Evolutionary conservation across 2,797 vertebrate genomes (phyloP).

Genomic region (Hyperoplus lanceolatus): DNA sequence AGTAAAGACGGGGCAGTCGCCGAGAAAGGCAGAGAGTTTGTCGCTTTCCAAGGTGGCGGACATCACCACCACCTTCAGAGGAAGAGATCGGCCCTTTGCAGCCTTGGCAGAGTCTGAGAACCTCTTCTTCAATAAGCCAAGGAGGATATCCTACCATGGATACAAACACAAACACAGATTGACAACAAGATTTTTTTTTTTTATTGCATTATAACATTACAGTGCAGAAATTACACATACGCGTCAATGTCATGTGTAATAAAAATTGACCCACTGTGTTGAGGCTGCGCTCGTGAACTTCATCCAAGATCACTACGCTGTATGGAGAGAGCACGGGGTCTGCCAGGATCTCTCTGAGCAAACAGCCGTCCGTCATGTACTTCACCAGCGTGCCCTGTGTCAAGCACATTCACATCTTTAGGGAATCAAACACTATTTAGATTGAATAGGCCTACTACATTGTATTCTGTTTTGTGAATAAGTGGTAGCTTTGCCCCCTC

Average conservation of each 20-base stretch:
- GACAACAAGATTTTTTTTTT: neutral
- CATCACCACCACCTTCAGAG: slow-evolving; percentile 95
- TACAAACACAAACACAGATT: neutral
- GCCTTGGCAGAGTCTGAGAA: slow-evolving; percentile 81
- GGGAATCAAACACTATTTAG: fast-evolving
- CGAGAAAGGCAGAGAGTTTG: slow-evolving; percentile 93
- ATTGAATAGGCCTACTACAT: neutral
- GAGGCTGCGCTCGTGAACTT: slow-evolving; percentile 97
- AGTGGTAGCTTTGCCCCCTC: slow-evolving; percentile 33
- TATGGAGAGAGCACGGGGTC: slow-evolving; percentile 92
- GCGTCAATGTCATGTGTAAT: too few species aligned
- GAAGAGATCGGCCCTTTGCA: slow-evolving; percentile 77
- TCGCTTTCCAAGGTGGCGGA: slow-evolving; percentile 96
- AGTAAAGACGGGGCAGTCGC: slow-evolving; percentile 89
- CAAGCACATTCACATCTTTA: slow-evolving; percentile 25
- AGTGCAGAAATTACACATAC: neutral
- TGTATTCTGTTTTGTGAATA: too few species aligned
- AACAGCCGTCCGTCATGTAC: slow-evolving; percentile 98
- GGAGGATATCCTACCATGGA: slow-evolving; percentile 92
- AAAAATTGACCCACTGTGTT: slow-evolving; percentile 90
- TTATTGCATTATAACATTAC: too few species aligned
- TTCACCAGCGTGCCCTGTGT: slow-evolving; percentile 92
- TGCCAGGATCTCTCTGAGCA: slow-evolving; percentile 92
- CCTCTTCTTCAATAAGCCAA: slow-evolving; percentile 94
- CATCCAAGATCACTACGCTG: slow-evolving; percentile 93